These are phyloP conservation scores for Siderastrea siderea DNA, from an alignment of 92 coral and sea anemone genomes.

Conservation along the genomic window DNA sequence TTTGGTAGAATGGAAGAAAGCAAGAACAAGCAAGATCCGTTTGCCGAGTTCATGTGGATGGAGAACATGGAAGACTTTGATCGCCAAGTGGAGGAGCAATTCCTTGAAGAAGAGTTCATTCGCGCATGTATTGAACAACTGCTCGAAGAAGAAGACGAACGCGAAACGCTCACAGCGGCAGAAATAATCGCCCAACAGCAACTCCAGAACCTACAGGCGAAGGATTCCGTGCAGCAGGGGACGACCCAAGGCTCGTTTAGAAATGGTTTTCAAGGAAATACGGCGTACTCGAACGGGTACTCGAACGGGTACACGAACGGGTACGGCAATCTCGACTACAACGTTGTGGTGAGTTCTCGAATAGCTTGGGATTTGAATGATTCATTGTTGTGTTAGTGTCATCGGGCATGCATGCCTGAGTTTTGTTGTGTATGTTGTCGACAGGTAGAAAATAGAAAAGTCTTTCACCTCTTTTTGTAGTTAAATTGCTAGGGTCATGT, in stretches of 20 bases:
- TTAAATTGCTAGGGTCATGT: background rate
- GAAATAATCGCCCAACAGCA: conserved; percentile 90
- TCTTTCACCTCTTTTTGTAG: background rate
- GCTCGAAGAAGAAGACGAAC: conserved; percentile 98
- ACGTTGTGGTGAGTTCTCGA: conserved; percentile 81
- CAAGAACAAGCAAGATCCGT: conserved; percentile 61
- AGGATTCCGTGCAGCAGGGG: conserved; percentile 65
- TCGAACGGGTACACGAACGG: conserved; percentile 76
- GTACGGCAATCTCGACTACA: conserved; percentile 54
- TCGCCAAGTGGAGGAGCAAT: conserved; percentile 84
- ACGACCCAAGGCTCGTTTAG: conserved; percentile 73
- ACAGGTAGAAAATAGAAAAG: background rate
- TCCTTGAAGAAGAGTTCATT: conserved; percentile 96
- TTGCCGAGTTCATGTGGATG: conserved; percentile 88
- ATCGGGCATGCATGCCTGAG: conserved; percentile 4
- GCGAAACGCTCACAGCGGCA: conserved; percentile 95
- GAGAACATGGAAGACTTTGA: conserved; percentile 93
- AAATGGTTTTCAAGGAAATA: conserved; percentile 67
- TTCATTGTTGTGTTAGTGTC: conserved; percentile 27
- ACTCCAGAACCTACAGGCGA: conserved; percentile 78
- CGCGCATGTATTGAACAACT: conserved; percentile 98
- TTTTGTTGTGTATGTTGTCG: conserved; percentile 22
- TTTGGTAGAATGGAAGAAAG: conserved; percentile 59
- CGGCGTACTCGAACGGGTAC: conserved; percentile 55
- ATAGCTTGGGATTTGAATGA: conserved; percentile 38